Evolutionary conservation across 2,888 invertebrate species (phyloP).

Genomic region (Ischnura elegans): DNA sequence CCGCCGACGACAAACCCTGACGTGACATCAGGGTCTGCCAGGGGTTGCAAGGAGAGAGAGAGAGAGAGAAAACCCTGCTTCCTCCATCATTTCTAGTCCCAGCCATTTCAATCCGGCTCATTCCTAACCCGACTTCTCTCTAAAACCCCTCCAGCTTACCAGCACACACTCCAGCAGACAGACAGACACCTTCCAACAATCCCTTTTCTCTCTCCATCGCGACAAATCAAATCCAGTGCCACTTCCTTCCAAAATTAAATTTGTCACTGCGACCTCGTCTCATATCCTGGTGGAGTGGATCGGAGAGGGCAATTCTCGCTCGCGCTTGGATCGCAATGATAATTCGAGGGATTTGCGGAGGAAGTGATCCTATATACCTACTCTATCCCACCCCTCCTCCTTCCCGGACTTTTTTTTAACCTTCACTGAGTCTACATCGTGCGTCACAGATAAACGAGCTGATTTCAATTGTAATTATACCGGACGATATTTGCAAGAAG

Average conservation of each 20-base stretch:
- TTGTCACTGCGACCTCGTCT: constrained; percentile 3
- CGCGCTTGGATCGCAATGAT: background rate
- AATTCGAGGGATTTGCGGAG: background rate
- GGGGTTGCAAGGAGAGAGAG: background rate
- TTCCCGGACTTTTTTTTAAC: background rate
- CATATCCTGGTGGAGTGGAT: background rate
- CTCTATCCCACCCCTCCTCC: too few species aligned
- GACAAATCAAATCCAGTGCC: constrained; percentile 14
- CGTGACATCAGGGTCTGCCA: background rate
- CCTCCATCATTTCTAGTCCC: background rate
- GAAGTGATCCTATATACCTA: too few species aligned
- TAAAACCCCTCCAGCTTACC: background rate
- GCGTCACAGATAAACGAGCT: background rate
- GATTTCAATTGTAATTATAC: too few species aligned
- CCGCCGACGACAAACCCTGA: background rate
- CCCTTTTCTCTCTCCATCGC: background rate
- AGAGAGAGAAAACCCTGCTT: background rate
- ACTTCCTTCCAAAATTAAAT: background rate
- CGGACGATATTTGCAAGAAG: too few species aligned
- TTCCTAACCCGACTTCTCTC: background rate
- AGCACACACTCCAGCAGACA: too few species aligned
- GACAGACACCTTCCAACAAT: background rate
- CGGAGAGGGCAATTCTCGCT: constrained; percentile 23
- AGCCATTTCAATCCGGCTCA: background rate
- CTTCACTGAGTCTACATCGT: background rate